Percentiles rank a stretch among this genome's conserved stretches.
phyloP scores from a whole-genome alignment of 2,113 vertebrate genomes.

The Callorhinus ursinus region DNA sequence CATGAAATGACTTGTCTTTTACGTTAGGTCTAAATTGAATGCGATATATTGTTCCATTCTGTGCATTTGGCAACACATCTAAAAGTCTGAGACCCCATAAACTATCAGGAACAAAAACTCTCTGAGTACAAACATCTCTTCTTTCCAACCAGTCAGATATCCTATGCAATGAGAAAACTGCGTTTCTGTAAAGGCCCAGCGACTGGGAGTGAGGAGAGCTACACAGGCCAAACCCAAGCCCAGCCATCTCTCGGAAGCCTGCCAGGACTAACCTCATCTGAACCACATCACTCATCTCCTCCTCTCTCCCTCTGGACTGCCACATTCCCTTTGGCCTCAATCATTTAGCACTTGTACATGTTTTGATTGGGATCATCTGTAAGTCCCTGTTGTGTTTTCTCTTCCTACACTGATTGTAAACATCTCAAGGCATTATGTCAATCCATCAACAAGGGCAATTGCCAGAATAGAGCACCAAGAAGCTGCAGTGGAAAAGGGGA shows the following conservation, averaged over 20 bases:
- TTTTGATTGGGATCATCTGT: conserved; percentile 59
- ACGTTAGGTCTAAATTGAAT: background rate
- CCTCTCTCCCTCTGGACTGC: background rate
- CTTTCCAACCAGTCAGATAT: background rate
- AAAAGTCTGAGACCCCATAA: background rate
- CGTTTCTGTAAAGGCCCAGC: background rate
- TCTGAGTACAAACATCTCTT: background rate
- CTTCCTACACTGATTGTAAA: conserved; percentile 3
- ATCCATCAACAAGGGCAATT: background rate
- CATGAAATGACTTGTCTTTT: background rate
- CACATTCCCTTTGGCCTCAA: conserved; percentile 46
- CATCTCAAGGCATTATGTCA: background rate
- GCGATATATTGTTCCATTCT: background rate
- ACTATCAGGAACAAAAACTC: background rate
- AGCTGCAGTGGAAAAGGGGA: background rate
- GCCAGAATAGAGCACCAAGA: background rate
- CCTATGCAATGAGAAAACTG: background rate
- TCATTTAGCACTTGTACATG: conserved; percentile 56
- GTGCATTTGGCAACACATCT: background rate
- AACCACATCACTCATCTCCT: conserved; percentile 7
- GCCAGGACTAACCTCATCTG: conserved; percentile 63
- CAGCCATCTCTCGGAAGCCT: conserved; percentile 45
- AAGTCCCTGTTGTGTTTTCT: conserved; percentile 51
- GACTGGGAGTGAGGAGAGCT: background rate
- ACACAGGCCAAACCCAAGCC: background rate